A percentile compares a stretch with the other conserved stretches of the same genome.
Conservation (phyloP, 2,113 vertebrate genomes). For the Gulo gulo region DNA sequence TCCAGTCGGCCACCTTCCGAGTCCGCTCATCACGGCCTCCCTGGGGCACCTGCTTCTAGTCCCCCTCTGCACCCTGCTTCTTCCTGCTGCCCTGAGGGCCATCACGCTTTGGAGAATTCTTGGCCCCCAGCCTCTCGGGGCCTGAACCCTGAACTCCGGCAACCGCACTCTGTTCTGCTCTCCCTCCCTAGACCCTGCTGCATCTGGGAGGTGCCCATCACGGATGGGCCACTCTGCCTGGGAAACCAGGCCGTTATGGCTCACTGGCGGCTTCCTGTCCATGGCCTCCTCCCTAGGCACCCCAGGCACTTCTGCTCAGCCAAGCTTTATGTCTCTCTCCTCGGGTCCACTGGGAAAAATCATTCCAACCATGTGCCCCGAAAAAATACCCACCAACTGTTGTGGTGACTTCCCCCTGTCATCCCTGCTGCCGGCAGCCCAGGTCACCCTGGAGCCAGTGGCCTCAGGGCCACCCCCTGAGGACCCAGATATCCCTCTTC, state of each 20-base stretch:
- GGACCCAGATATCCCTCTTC: not conserved
- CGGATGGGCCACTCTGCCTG: not conserved
- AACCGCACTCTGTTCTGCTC: too few species aligned
- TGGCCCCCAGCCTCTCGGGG: not conserved
- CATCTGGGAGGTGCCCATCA: rapidly evolving
- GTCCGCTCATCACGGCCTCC: not conserved
- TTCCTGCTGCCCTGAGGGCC: not conserved
- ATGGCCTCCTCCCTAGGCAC: not conserved
- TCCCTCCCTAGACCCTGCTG: not conserved
- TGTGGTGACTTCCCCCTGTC: rapidly evolving
- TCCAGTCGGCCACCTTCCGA: not conserved
- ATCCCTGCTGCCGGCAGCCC: not conserved
- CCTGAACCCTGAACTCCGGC: not conserved
- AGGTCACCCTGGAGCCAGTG: not conserved
- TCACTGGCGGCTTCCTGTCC: not conserved
- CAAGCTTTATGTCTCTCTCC: not conserved
- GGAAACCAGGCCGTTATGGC: not conserved
- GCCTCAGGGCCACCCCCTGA: not conserved
- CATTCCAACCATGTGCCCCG: not conserved
- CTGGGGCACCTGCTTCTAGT: not conserved
- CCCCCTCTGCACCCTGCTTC: not conserved
- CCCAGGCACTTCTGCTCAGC: not conserved
- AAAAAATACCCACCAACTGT: not conserved
- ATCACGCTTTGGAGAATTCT: not conserved
- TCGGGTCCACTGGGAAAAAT: not conserved